A percentile compares a stretch with the other conserved stretches of the same genome.
Evolutionary conservation across 2,797 vertebrate genomes (phyloP).

Genomic region (Notoglanidium macrostoma): DNA sequence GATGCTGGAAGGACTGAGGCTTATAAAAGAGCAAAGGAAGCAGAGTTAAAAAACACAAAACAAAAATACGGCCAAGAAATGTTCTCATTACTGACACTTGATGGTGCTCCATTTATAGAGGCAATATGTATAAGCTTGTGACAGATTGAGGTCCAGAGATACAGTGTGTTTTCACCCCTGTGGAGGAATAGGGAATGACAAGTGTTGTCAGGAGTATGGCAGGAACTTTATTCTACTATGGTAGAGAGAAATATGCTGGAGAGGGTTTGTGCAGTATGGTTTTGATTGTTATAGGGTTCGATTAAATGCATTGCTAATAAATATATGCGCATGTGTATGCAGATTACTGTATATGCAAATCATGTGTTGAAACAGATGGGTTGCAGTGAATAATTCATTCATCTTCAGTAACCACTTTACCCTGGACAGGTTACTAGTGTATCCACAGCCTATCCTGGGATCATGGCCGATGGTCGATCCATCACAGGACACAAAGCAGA

Average conservation of each 20-base stretch:
- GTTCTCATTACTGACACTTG: slow-evolving; percentile 60
- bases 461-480: neutral
- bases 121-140: slow-evolving; percentile 47
- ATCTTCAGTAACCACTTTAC: neutral
- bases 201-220: slow-evolving; percentile 54
- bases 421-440: neutral
- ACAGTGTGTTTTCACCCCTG: slow-evolving; percentile 45
- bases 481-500: neutral
- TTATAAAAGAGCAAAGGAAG: slow-evolving; percentile 23
- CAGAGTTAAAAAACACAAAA: slow-evolving; percentile 11
- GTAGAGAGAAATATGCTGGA: slow-evolving; percentile 12
- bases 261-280: neutral
- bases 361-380: neutral
- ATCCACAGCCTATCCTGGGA: neutral
- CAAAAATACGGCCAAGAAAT: slow-evolving; percentile 37
- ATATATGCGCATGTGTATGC: neutral
- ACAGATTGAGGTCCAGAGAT: slow-evolving; percentile 61
- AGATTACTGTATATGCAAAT: neutral
- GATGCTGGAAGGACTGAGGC: slow-evolving; percentile 38
- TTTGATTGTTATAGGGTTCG: neutral
- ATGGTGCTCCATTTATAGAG: slow-evolving; percentile 51
- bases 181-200: slow-evolving; percentile 52
- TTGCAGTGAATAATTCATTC: neutral
- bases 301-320: neutral
- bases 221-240: slow-evolving; percentile 51